These are phyloP conservation scores for Lepisosteus osseus DNA, from an alignment of 2,113 vertebrate species.

Conservation along the genomic window DNA sequence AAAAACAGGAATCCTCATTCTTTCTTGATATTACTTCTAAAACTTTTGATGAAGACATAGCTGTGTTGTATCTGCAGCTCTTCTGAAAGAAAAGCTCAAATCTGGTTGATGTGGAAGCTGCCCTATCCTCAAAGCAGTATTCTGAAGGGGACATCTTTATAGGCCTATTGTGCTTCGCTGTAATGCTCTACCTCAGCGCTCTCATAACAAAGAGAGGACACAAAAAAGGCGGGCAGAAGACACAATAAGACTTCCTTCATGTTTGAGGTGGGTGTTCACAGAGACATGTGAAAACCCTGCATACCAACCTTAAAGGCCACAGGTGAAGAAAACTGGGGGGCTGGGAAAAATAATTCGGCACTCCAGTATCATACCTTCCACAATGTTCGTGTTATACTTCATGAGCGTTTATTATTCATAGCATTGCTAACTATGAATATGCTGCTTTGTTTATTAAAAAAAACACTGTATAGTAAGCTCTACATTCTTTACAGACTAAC, in stretches of 20 bases:
- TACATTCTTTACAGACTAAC: no score
- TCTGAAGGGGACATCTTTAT: background rate
- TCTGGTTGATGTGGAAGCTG: background rate
- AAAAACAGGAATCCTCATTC: no score
- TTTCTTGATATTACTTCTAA: no score
- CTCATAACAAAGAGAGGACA: slow-evolving; percentile 15
- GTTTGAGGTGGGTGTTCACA: background rate
- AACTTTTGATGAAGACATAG: no score
- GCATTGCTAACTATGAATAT: no score
- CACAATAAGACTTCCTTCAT: slow-evolving; percentile 11
- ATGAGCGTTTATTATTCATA: no score
- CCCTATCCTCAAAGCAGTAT: background rate
- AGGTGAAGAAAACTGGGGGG: background rate
- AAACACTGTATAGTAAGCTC: no score
- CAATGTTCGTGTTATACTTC: no score
- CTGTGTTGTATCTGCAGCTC: no score
- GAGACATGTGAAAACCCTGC: slow-evolving; percentile 13
- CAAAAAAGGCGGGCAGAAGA: background rate
- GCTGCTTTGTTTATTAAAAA: no score
- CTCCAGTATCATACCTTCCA: no score
- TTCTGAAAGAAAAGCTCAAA: no score
- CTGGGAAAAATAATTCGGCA: background rate
- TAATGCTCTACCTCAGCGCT: background rate
- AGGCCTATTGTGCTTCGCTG: slow-evolving; percentile 8
- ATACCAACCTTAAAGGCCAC: background rate